phyloP scores from a whole-genome alignment of 2,113 vertebrate genomes.

The Cynocephalus volans region DNA sequence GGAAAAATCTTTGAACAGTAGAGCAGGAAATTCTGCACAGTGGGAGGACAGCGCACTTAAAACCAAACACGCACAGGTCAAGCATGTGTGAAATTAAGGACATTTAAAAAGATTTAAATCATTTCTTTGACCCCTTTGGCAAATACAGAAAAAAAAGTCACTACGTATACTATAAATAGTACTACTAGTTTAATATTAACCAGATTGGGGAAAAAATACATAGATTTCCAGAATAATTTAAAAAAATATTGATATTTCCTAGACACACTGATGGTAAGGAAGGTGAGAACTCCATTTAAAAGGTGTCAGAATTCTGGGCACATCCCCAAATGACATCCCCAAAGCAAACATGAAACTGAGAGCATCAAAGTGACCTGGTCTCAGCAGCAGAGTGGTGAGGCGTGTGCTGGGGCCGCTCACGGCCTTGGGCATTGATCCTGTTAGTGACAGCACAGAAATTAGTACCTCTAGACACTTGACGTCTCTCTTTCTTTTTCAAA shows the following conservation, averaged over 20 bases:
- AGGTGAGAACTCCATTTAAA: neutral
- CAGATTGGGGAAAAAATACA: neutral
- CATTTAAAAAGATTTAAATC: neutral
- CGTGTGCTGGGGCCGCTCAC: fast-evolving
- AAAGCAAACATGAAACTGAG: neutral
- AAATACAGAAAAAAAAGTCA: neutral
- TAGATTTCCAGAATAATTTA: neutral
- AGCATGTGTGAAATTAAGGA: neutral
- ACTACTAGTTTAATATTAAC: neutral
- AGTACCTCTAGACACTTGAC: neutral
- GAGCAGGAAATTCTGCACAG: too few species aligned
- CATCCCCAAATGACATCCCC: neutral
- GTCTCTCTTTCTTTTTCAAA: neutral
- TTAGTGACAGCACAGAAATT: neutral
- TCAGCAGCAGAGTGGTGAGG: fast-evolving
- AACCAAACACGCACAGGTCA: neutral
- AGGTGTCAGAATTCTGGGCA: neutral
- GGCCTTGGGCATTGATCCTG: neutral
- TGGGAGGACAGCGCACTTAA: neutral
- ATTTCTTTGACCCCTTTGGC: neutral
- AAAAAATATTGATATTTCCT: neutral
- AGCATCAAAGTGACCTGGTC: neutral
- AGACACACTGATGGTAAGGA: too few species aligned
- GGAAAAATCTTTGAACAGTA: fast-evolving
- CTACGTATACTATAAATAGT: fast-evolving